Conservation (phyloP, 2,113 vertebrate genomes). For the Dendropsophus ebraccatus region DNA sequence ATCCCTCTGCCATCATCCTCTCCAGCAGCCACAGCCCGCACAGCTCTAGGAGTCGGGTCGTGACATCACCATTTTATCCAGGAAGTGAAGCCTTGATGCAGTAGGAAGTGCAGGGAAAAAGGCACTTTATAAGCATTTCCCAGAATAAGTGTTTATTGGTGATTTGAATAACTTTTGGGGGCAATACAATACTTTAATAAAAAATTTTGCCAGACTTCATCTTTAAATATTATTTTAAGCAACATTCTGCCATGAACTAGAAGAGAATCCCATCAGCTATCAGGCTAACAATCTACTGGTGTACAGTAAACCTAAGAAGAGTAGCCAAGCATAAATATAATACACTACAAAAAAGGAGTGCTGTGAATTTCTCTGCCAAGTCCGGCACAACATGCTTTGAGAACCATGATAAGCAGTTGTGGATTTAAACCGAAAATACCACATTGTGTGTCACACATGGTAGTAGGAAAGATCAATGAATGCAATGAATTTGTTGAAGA, state of each 20-base stretch:
- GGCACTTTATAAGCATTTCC: too few relatives aligned
- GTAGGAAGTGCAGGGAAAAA: too few relatives aligned
- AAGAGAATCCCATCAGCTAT: not conserved
- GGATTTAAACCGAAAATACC: constrained; percentile 26
- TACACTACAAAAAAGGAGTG: not conserved
- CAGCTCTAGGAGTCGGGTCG: too few relatives aligned
- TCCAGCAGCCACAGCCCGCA: too few relatives aligned
- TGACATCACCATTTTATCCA: too few relatives aligned
- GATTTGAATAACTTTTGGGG: too few relatives aligned
- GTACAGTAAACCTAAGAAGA: not conserved
- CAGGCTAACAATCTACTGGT: not conserved
- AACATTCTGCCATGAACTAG: not conserved
- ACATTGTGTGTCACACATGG: constrained; percentile 23
- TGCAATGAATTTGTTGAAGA: constrained; percentile 18
- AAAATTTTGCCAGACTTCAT: too few relatives aligned
- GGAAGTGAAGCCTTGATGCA: too few relatives aligned
- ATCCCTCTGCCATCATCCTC: too few relatives aligned
- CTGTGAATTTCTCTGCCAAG: constrained; percentile 7
- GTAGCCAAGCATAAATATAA: not conserved
- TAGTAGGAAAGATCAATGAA: constrained; percentile 2
- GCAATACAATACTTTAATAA: too few relatives aligned
- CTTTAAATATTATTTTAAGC: not conserved
- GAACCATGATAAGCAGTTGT: constrained; percentile 1
- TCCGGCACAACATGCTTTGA: not conserved
- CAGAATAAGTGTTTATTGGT: too few relatives aligned